Evolutionary conservation across 2,888 invertebrate species (phyloP).

Genomic region (Drosophila greeni): DNA sequence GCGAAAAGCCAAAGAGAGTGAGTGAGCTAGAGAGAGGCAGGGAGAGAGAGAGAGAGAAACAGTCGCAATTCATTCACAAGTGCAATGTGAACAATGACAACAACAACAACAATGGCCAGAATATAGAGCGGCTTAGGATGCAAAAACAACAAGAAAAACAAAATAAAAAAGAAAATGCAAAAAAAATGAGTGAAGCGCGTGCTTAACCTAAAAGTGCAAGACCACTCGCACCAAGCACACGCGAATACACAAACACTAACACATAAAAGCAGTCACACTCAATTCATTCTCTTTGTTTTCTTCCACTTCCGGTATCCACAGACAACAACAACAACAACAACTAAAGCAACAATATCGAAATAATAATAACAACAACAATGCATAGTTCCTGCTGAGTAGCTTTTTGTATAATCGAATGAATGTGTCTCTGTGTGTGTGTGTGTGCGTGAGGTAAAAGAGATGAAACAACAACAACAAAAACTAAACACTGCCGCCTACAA

Average conservation of each 20-base stretch:
- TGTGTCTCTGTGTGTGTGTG: conserved; percentile 24
- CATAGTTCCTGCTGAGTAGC: conserved; percentile 70
- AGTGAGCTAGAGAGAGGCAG: conserved; percentile 10
- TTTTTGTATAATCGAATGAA: conserved; percentile 40
- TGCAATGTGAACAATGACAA: conserved; percentile 38
- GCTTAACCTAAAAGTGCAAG: conserved; percentile 68
- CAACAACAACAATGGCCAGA: conserved; percentile 14
- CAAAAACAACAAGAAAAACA: conserved; percentile 18
- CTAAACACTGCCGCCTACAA: conserved; percentile 58
- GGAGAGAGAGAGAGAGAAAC: conserved; percentile 1
- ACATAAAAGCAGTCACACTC: conserved; percentile 34
- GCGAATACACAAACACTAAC: conserved; percentile 23
- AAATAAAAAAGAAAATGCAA: conserved; percentile 32
- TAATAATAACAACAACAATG: conserved; percentile 58
- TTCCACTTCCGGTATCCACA: conserved; percentile 53
- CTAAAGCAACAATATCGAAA: conserved; percentile 38
- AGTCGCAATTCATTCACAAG: conserved; percentile 48
- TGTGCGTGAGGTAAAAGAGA: conserved; percentile 40
- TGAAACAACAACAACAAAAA: conserved; percentile 35
- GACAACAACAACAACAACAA: conserved; percentile 43
- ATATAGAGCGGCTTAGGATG: conserved; percentile 29
- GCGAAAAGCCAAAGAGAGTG: conserved; percentile 2
- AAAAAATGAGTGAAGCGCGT: conserved; percentile 66
- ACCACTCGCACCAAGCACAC: conserved; percentile 30
- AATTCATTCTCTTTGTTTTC: conserved; percentile 61